Conservation (phyloP, 1,140 invertebrate species). For the Heterodera schachtii region DNA sequence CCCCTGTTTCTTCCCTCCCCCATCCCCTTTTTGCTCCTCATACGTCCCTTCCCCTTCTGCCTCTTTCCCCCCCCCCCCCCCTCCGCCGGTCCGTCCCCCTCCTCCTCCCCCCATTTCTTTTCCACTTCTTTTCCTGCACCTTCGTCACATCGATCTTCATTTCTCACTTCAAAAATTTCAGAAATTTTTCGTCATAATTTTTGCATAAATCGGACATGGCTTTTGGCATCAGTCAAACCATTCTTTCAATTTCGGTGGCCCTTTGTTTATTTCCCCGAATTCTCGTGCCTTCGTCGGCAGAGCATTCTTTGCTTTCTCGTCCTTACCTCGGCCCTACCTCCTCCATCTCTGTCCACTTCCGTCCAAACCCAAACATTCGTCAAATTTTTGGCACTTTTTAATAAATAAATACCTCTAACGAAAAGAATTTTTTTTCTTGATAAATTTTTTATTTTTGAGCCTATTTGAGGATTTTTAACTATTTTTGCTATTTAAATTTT, state of each 20-base stretch:
- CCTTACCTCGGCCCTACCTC: not conserved
- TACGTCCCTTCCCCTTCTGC: not conserved
- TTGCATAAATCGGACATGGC: not conserved
- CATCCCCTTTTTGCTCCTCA: not conserved
- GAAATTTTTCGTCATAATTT: not conserved
- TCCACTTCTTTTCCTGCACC: not conserved
- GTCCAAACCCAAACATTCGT: not conserved
- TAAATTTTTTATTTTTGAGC: too few species aligned
- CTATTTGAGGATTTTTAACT: not conserved
- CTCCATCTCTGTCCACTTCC: too few species aligned
- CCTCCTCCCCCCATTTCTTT: not conserved
- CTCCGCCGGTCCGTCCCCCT: not conserved
- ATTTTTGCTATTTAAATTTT: not conserved
- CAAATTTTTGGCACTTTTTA: too few species aligned
- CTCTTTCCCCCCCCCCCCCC: not conserved
- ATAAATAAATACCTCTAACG: not conserved
- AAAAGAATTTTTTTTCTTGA: too few species aligned
- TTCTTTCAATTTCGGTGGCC: not conserved
- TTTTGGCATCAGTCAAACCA: not conserved
- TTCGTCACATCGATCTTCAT: not conserved
- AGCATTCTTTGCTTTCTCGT: not conserved
- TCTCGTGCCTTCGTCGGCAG: not conserved
- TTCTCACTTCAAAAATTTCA: not conserved
- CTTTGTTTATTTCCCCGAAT: not conserved
- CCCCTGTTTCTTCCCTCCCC: too few species aligned